Evolutionary conservation across 1,140 invertebrate genomes (phyloP).

Genomic region (Drosophila triauraria): DNA sequence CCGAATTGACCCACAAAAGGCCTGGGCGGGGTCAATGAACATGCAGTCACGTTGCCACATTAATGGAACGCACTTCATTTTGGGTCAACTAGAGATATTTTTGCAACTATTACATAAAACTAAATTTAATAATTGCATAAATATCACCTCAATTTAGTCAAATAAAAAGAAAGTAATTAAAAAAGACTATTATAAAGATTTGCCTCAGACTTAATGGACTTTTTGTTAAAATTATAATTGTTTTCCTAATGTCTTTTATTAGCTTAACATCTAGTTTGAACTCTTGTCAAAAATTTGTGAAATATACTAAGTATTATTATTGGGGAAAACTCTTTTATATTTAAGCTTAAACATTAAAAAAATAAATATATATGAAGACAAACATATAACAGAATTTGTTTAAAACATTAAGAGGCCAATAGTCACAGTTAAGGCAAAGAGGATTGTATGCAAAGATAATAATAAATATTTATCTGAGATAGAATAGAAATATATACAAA

Average conservation of each 20-base stretch:
- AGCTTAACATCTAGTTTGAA: no score
- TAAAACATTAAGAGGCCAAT: background rate
- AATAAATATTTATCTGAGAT: no score
- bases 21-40: constrained; percentile 62
- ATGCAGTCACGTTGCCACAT: constrained; percentile 38
- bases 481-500: no score
- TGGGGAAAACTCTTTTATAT: background rate
- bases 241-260: background rate
- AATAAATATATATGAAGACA: background rate
- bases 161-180: background rate
- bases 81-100: constrained; percentile 4
- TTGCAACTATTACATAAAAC: background rate
- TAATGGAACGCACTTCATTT: constrained; percentile 1
- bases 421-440: no score
- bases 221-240: background rate
- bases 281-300: background rate
- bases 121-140: background rate
- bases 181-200: background rate
- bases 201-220: rapidly evolving
- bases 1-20: constrained; percentile 70
- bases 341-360: background rate
- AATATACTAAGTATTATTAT: background rate
- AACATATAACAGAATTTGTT: no score
- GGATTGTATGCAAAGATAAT: no score
- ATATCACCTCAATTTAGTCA: background rate